phyloP scores from a whole-genome alignment of 2,113 vertebrate species.

The Zosterops borbonicus region DNA sequence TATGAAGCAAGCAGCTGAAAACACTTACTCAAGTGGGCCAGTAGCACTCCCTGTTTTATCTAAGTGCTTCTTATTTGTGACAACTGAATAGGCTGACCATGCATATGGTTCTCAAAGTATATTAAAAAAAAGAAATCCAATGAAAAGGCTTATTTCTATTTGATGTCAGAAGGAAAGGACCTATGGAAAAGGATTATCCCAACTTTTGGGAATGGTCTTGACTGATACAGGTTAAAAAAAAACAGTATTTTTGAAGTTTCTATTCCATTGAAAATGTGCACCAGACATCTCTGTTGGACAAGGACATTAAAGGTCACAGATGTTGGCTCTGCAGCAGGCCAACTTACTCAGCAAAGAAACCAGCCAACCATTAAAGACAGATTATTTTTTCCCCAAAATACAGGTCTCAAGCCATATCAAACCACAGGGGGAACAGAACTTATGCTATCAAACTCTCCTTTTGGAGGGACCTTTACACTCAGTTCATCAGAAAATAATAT shows the following conservation, averaged over 20 bases:
- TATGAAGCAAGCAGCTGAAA: background rate
- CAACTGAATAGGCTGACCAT: background rate
- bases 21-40: background rate
- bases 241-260: background rate
- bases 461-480: background rate
- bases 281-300: constrained; percentile 5
- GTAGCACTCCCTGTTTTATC: background rate
- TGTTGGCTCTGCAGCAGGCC: constrained; percentile 47
- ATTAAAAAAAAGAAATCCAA: background rate
- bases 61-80: background rate
- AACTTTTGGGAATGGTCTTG: background rate
- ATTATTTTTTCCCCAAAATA: background rate
- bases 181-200: background rate
- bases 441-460: background rate
- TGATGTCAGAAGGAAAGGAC: background rate
- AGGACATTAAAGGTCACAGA: constrained; percentile 54
- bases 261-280: background rate
- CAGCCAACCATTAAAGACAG: constrained; percentile 17
- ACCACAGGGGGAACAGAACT: background rate
- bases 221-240: background rate
- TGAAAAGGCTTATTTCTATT: background rate
- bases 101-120: background rate
- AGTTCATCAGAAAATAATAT: background rate
- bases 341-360: constrained; percentile 35
- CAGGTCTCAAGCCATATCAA: background rate